Percentiles rank a stretch among this genome's conserved stretches.
Conservation (phyloP, 2,113 vertebrate genomes). For the Eleginops maclovinus region DNA sequence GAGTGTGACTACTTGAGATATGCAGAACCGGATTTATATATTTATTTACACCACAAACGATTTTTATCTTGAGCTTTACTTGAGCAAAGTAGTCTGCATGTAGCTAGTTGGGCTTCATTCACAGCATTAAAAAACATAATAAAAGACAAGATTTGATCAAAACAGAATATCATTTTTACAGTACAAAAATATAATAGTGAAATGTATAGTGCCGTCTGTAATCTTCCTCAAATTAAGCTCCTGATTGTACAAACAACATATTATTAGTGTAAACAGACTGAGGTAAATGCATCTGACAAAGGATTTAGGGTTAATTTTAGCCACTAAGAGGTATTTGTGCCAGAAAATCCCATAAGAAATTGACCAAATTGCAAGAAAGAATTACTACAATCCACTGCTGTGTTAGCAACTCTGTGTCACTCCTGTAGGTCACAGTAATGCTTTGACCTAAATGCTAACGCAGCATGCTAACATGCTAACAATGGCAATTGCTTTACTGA, state of each 20-base stretch:
- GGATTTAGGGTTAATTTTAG: not conserved
- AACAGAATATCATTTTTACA: not conserved
- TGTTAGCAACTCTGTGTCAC: not conserved
- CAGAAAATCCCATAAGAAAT: not conserved
- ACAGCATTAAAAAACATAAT: no score
- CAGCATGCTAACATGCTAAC: not conserved
- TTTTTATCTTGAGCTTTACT: slow-evolving; percentile 29
- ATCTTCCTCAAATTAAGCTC: not conserved
- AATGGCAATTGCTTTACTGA: not conserved
- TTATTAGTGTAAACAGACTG: not conserved
- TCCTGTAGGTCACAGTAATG: not conserved
- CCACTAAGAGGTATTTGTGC: not conserved
- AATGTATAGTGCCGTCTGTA: no score
- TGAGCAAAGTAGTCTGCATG: not conserved
- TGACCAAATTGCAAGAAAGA: not conserved
- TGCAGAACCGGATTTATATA: not conserved
- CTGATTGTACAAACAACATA: slow-evolving; percentile 6
- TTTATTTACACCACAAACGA: slow-evolving; percentile 28
- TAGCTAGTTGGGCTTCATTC: no score
- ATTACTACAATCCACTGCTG: not conserved
- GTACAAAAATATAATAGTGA: not conserved
- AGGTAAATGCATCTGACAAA: not conserved
- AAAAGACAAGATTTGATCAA: no score
- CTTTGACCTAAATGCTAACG: not conserved
- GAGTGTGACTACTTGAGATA: not conserved